Conservation (phyloP, 1,140 invertebrate genomes). For the Aphidius gifuensis region DNA sequence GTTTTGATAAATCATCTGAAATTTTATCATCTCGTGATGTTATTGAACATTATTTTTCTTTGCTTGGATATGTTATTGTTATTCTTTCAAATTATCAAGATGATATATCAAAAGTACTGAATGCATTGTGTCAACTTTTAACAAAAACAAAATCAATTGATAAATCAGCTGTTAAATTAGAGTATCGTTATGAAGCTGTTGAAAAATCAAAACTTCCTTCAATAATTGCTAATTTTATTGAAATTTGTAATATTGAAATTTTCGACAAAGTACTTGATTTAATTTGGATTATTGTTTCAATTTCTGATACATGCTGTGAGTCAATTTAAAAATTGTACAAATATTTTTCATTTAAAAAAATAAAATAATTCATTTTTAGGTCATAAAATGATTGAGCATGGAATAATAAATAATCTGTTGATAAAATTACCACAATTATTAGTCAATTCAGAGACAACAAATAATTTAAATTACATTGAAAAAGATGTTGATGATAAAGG, state of each 20-base stretch:
- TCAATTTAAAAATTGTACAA: constrained; percentile 15
- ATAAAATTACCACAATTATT: constrained; percentile 28
- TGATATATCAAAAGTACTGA: constrained; percentile 25
- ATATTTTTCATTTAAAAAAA: not conserved
- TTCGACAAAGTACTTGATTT: constrained; percentile 33
- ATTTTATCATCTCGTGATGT: constrained; percentile 13
- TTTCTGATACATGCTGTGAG: constrained; percentile 36
- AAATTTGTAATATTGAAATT: constrained; percentile 21
- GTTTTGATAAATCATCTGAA: constrained; percentile 35
- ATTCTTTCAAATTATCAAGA: constrained; percentile 27
- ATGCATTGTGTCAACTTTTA: constrained; percentile 30
- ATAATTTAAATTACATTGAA: not conserved
- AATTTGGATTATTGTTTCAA: constrained; percentile 27
- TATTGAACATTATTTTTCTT: constrained; percentile 37
- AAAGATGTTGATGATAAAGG: not conserved
- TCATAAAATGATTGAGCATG: constrained; percentile 35
- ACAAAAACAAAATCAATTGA: constrained; percentile 13
- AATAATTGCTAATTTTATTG: constrained; percentile 28
- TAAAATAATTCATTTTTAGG: constrained; percentile 30
- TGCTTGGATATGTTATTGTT: constrained; percentile 34
- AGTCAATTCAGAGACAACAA: constrained; percentile 7
- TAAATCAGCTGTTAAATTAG: constrained; percentile 27
- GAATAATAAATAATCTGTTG: constrained; percentile 34
- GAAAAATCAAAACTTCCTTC: constrained; percentile 36
- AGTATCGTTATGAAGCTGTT: constrained; percentile 26